Evolutionary conservation across 2,888 invertebrate genomes (phyloP), one percentile per base, ranked within the genome.

Genomic region (Rhorus exstirpatorius): DNA sequence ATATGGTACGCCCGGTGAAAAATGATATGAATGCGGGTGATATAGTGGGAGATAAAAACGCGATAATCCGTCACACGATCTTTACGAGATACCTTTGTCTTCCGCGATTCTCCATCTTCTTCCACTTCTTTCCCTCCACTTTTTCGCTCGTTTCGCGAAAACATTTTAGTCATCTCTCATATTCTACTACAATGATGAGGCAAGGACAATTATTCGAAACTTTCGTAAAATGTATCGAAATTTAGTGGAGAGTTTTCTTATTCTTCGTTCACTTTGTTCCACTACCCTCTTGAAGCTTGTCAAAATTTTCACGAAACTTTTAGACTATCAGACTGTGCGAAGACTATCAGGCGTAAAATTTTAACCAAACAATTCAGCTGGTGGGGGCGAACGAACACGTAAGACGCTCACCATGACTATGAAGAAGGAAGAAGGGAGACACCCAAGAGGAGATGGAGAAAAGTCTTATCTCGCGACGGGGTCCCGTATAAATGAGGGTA

Each of bases 401-500:
- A 67, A 76, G 81, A 83, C 44, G 49, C 63, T 65, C 24, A 41
- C 49, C 67, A 38, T 17, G 35, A 68, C 58, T 38, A 60, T 67
- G 49, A 49, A 65, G 55, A 24, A 55, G 58, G 51, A 49, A 55
- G 68, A 55, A 31, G 70, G 65, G 70, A 21, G 51, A 71, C 53
- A 55, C 46, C 14, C 8, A 10, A 74, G 60, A 53, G 63, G 51
- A 65, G 51, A 65, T 55, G 70, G 19, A 70, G 81, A 72, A 51
- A 83, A 79, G 61, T 82, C 82, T 86, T 86, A 86, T 86, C 83
- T 81, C 51, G 31, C 79, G 74, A 81, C 70, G 78, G 79, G 82
- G 79, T 70, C 65, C 41, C 75, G 76, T 86, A 85, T 84, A 83
- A 86, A 86, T 86, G 85, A 77, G 81, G 72, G 84, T 81, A 85